Evolutionary conservation across 2,797 vertebrate species (phyloP).

Genomic region (Hephaestus fuliginosus): DNA sequence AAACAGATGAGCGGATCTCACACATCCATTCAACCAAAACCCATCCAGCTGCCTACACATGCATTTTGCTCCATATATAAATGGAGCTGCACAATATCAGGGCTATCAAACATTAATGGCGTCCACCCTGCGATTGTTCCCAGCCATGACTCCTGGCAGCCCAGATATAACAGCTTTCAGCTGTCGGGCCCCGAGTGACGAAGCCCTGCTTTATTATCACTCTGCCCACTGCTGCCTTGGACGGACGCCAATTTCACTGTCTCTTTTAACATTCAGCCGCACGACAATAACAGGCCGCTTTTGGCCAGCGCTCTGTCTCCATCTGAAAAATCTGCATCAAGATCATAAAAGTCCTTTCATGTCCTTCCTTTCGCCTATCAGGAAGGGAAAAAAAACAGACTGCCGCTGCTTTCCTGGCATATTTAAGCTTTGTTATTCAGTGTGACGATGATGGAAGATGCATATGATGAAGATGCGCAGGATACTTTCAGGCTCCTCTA

Average conservation of each 20-base stretch:
- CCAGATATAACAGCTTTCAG: slow-evolving; percentile 51
- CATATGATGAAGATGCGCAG: not conserved
- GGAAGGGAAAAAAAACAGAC: slow-evolving; percentile 16
- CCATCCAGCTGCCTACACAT: slow-evolving; percentile 11
- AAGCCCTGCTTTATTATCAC: slow-evolving; percentile 52
- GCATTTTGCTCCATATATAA: slow-evolving; percentile 39
- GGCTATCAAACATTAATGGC: slow-evolving; percentile 55
- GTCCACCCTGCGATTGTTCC: slow-evolving; percentile 51
- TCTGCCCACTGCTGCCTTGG: slow-evolving; percentile 28
- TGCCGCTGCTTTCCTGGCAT: not conserved
- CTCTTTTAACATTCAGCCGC: slow-evolving; percentile 48
- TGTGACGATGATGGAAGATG: too few species aligned
- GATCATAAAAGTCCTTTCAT: slow-evolving; percentile 33
- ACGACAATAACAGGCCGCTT: slow-evolving; percentile 38
- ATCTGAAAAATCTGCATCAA: slow-evolving; percentile 37
- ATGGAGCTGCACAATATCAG: slow-evolving; percentile 25
- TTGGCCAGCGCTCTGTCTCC: not conserved
- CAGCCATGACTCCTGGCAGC: slow-evolving; percentile 52
- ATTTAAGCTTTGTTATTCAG: not conserved
- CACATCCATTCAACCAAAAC: slow-evolving; percentile 33
- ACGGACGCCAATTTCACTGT: slow-evolving; percentile 48
- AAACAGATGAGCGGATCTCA: slow-evolving; percentile 15
- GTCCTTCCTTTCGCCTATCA: slow-evolving; percentile 24
- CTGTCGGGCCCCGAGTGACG: slow-evolving; percentile 31
- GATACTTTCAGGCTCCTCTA: not conserved